Evolutionary conservation across 2,888 invertebrate species (phyloP).

Genomic region (Lissonota sp.): DNA sequence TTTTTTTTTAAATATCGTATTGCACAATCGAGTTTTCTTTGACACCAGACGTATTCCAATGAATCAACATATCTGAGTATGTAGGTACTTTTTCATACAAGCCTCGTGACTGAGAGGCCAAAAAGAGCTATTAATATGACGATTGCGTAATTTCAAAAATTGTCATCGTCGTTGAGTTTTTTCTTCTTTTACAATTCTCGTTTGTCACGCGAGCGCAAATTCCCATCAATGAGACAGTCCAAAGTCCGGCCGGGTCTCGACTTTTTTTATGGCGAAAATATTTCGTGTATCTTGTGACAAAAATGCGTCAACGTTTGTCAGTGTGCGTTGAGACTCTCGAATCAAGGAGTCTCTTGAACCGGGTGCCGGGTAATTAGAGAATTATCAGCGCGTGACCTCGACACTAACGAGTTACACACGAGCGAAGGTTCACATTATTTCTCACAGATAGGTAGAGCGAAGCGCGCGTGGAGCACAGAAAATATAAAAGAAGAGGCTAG

Average conservation of each 20-base stretch:
- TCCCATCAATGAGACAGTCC: neutral
- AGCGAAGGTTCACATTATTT: slow-evolving; percentile 26
- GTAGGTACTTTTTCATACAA: too few relatives aligned
- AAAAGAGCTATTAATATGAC: neutral
- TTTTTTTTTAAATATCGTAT: too few relatives aligned
- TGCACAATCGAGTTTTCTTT: too few relatives aligned
- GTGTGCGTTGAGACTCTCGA: too few relatives aligned
- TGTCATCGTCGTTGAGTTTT: neutral
- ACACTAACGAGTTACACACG: slow-evolving; percentile 44
- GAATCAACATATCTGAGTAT: too few relatives aligned
- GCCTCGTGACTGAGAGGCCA: too few relatives aligned
- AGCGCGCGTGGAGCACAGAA: neutral
- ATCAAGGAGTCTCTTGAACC: slow-evolving; percentile 7
- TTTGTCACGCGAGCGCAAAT: slow-evolving; percentile 28
- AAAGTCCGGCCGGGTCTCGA: neutral
- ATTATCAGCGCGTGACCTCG: slow-evolving; percentile 62
- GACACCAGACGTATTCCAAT: too few relatives aligned
- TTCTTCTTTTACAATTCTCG: neutral
- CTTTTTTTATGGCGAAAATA: neutral
- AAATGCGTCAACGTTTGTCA: slow-evolving; percentile 1
- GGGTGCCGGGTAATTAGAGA: slow-evolving; percentile 23
- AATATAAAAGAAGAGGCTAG: slow-evolving; percentile 4
- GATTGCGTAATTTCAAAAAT: slow-evolving; percentile 19
- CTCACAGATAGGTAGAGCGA: neutral
- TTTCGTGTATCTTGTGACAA: neutral